Evolutionary conservation across 1,140 invertebrate genomes (phyloP), one percentile per base, ranked within the genome.

Genomic region (Metaphire vulgaris): DNA sequence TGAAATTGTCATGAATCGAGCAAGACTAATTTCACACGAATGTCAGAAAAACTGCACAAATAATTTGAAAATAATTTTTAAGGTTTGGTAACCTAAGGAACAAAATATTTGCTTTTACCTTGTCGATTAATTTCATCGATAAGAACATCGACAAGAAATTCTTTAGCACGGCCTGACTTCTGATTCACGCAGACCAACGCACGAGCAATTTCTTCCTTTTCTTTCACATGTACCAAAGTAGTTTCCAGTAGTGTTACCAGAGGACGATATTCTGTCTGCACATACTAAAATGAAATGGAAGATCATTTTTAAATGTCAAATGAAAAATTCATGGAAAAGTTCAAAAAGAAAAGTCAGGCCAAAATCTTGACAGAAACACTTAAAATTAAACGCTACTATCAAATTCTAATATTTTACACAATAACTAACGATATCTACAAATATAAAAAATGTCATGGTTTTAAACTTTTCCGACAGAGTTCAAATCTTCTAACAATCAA

Each of bases 111-210:
- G 12, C n/a, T 14, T 84, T 85, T 81, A 92, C 93, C 93, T 76
- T 94, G 91, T 82, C 92, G 89, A 66, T 92, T 88, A 82, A 97
- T 92, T 86, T 97, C 95, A 82, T 92, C 89, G 86, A 96, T 93
- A 34, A 96, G 93, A 69, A 97, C 90, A 82, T 97, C 94, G 65
- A 93, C 92, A 56, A 98, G 88, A 85, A 97, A 96, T 77, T 92
- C 89, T 41, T 91, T 92, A 21, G 94, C 93, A 81, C 92, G 87
- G 12, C 92, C 91, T 83, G 95, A 91, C 76, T 91, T 91, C 80
- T 96, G 94, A 90, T 97, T 93, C 21, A 96, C 90, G 72, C 94
- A 89, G 0, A 98, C 93, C 69, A 97, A 83, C 0, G 92, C 91
- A 30, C 92, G 94, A 1, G 95, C 94, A 69, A 98, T 77, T 33